Percentiles rank a stretch among this genome's conserved stretches.
Conservation (phyloP, 2,888 invertebrate species). For the Leptinotarsa rubiginosa region DNA sequence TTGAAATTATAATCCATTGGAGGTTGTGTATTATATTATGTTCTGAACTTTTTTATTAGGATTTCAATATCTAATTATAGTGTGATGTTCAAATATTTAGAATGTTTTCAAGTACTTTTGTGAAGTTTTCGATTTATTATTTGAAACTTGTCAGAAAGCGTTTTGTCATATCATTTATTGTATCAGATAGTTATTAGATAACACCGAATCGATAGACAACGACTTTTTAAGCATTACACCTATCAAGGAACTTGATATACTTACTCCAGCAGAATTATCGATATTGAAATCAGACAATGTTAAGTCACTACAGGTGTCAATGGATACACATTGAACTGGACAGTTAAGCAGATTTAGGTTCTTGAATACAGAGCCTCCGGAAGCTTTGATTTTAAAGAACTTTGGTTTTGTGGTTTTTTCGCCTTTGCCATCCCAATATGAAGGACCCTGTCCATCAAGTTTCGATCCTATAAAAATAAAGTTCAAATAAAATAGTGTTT, state of each 20-base stretch:
- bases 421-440: slow-evolving; percentile 50
- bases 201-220: too few species aligned
- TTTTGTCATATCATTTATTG: too few species aligned
- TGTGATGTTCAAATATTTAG: too few species aligned
- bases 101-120: too few species aligned
- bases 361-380: slow-evolving; percentile 40
- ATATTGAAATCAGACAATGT: slow-evolving; percentile 41
- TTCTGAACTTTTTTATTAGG: too few species aligned
- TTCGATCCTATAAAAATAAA: slow-evolving; percentile 28
- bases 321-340: slow-evolving; percentile 43
- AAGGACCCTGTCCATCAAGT: slow-evolving; percentile 46
- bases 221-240: background rate
- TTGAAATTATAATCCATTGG: too few species aligned
- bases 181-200: too few species aligned
- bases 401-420: slow-evolving; percentile 44
- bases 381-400: slow-evolving; percentile 44
- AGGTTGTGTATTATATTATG: too few species aligned
- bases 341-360: slow-evolving; percentile 44
- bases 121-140: too few species aligned
- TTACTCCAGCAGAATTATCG: slow-evolving; percentile 44
- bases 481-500: too few species aligned
- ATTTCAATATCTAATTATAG: too few species aligned
- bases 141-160: too few species aligned
- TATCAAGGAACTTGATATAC: background rate
- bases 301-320: slow-evolving; percentile 38